Evolutionary conservation across 2,888 invertebrate species (phyloP).

Genomic region (Drosophila algonquin): DNA sequence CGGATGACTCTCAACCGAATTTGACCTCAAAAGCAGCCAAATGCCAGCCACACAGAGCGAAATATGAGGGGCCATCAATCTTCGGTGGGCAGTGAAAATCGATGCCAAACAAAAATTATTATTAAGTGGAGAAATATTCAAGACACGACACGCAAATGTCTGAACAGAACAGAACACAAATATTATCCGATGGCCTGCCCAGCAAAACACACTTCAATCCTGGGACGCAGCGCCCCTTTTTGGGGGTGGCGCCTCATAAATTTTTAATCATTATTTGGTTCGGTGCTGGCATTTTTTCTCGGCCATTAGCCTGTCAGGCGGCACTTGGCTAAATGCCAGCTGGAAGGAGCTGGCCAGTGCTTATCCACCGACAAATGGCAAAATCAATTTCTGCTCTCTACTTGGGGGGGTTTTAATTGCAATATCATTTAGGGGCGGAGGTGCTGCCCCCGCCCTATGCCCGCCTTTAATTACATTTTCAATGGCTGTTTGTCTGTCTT

Average conservation of each 20-base stretch:
- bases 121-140: conserved; percentile 40
- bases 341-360: conserved; percentile 22
- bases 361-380: conserved; percentile 60
- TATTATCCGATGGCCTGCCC: conserved; percentile 23
- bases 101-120: conserved; percentile 44
- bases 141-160: conserved; percentile 51
- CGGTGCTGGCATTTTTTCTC: conserved; percentile 33
- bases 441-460: background rate
- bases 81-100: conserved; percentile 39
- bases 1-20: background rate
- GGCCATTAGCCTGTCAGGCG: conserved; percentile 63
- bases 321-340: conserved; percentile 61
- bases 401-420: conserved; percentile 64
- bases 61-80: conserved; percentile 45
- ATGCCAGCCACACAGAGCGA: background rate
- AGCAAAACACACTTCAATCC: background rate
- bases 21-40: background rate
- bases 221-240: background rate
- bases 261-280: conserved; percentile 60
- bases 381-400: conserved; percentile 63
- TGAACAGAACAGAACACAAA: conserved; percentile 59
- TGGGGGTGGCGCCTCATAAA: conserved; percentile 50
- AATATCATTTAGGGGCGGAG: conserved; percentile 52
- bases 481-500: conserved; percentile 25
- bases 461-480: conserved; percentile 60